Evolutionary conservation across 1,140 invertebrate genomes (phyloP), one percentile per base, ranked within the genome.

Genomic region (Maniola jurtina): DNA sequence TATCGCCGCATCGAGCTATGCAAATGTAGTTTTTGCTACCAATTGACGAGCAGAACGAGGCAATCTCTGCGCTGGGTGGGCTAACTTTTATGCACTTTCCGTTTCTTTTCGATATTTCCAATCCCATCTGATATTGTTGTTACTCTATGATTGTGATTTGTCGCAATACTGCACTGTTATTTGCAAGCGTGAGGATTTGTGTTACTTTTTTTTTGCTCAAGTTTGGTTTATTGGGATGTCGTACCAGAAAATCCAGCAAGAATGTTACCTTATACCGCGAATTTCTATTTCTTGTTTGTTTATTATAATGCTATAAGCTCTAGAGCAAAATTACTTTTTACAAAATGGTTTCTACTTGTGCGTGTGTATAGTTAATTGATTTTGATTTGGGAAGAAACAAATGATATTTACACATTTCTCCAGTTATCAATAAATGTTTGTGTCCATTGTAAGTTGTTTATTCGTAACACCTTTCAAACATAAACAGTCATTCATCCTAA

Each of bases 11-110:
- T 89, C 87, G 78, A 73, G 72, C 74, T 83, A 90, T 90, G 88
- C 86, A 88, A 90, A 90, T 90, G 86, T 81, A 83, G 80, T 90
- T 90, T 89, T 88, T 90, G 88, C 75, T 79, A 84, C 77, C 83
- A 85, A 89, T 89, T 87, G 85, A 81, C 73, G 66, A 77, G 76
- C 70, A 75, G 77, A 75, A 75, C 78, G 73, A 75, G 72, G 70
- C 64, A 59, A 68, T 72, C 69, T 78, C 67, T 58, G 72, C 58
- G 67, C 78, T 86, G 85, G 87, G 87, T 89, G 87, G 87, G 77
- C 83, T 54, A 57, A 64, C 48, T 56, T 64, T 45, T 64, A 64
- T 48, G 33, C 57, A 64, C 55, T 54, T 60, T 50, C 47, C 38
- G 56, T 42, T 48, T 61, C 36, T 61, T 60, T 45, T 50, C 50